A percentile compares a stretch with the other conserved stretches of the same genome.
phyloP scores from a whole-genome alignment of 2,888 invertebrate species.

The Kryphioiulus occultus region DNA sequence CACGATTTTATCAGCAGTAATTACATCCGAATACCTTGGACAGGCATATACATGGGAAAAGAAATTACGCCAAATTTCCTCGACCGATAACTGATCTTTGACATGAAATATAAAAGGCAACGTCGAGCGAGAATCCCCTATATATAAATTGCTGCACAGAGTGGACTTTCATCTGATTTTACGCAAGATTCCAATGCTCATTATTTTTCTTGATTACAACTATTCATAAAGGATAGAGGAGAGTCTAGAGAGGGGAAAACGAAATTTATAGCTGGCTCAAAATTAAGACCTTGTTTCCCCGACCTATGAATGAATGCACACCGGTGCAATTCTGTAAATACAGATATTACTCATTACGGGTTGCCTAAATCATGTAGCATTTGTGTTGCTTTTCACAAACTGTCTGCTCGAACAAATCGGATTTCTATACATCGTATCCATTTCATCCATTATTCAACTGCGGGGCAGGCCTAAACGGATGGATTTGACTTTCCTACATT shows the following conservation, averaged over 20 bases:
- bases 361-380: not conserved
- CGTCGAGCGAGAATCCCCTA: not conserved
- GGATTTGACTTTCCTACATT: not conserved
- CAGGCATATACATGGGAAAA: not conserved
- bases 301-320: not conserved
- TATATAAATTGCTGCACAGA: not conserved
- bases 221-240: constrained; percentile 13
- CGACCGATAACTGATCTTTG: constrained; percentile 6
- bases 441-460: not conserved
- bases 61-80: constrained; percentile 11
- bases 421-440: constrained; percentile 12
- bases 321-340: not conserved
- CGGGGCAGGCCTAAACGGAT: not conserved
- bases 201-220: constrained; percentile 20
- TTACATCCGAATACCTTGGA: constrained; percentile 11
- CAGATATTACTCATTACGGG: not conserved
- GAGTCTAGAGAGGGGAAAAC: not conserved
- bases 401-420: not conserved
- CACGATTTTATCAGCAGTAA: not conserved
- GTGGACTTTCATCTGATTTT: constrained; percentile 26
- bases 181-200: not conserved
- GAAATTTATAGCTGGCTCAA: not conserved
- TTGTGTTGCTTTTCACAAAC: constrained; percentile 26
- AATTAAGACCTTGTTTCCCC: constrained; percentile 10
- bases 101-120: not conserved